Percentiles rank a stretch among this genome's conserved stretches.
Conservation (phyloP, 1,140 invertebrate species). For the Oncopodura yosiiana region DNA sequence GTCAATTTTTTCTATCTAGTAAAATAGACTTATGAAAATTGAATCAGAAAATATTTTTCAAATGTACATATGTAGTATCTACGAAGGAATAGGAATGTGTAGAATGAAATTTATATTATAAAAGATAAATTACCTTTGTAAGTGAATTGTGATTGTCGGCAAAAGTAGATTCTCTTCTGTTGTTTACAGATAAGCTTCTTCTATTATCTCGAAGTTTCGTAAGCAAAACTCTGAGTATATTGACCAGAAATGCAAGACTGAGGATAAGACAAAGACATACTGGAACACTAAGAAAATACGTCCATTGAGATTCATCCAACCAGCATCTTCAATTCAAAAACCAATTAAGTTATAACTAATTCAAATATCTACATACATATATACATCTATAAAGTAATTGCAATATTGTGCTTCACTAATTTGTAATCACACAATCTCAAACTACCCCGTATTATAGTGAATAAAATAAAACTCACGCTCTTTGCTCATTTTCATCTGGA, state of each 20-base stretch:
- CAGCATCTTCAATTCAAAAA: conserved; percentile 57
- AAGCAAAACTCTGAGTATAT: conserved; percentile 85
- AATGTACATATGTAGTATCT: no score
- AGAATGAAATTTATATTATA: no score
- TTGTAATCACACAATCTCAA: not conserved
- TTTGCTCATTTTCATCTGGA: conserved; percentile 46
- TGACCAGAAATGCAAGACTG: conserved; percentile 82
- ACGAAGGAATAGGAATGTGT: no score
- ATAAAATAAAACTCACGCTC: conserved; percentile 48
- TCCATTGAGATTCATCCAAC: conserved; percentile 63
- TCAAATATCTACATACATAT: not conserved
- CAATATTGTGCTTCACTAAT: no score
- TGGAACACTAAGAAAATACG: conserved; percentile 63
- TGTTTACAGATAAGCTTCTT: conserved; percentile 45
- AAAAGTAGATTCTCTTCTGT: conserved; percentile 47
- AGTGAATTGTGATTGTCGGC: conserved; percentile 24
- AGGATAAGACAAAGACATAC: conserved; percentile 68
- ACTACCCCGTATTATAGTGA: not conserved
- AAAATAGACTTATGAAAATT: no score
- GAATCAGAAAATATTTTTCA: not conserved
- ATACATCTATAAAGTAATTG: not conserved
- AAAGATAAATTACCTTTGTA: conserved; percentile 24
- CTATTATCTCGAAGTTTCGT: conserved; percentile 63
- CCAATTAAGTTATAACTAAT: not conserved
- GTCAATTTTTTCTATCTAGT: not conserved